A percentile compares a stretch with the other conserved stretches of the same genome.
Evolutionary conservation across 2,797 vertebrate species (phyloP).

Genomic region (Craterocephalus amniculus): DNA sequence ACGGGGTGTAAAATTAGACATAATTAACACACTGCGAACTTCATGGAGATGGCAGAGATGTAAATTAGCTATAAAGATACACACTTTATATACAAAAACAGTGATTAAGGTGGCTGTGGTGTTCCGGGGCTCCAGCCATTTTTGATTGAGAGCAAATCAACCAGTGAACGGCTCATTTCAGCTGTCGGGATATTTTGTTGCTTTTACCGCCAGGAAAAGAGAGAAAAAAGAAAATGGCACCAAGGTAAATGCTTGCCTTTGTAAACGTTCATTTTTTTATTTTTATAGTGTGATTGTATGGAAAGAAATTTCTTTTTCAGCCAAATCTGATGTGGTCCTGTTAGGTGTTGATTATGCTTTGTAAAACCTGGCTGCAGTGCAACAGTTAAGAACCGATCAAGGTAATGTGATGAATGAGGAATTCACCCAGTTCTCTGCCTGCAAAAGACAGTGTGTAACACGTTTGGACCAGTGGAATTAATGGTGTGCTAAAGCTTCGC

Average conservation of each 20-base stretch:
- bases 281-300: not conserved
- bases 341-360: slow-evolving; percentile 15
- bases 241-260: slow-evolving; percentile 29
- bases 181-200: slow-evolving; percentile 46
- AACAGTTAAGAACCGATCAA: slow-evolving; percentile 9
- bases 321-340: not conserved
- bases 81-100: slow-evolving; percentile 80
- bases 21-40: slow-evolving; percentile 77
- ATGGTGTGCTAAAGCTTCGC: slow-evolving; percentile 28
- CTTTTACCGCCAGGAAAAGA: slow-evolving; percentile 25
- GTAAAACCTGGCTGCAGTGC: slow-evolving; percentile 12
- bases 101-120: slow-evolving; percentile 75
- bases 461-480: slow-evolving; percentile 31
- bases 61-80: slow-evolving; percentile 76
- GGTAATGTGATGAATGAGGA: slow-evolving; percentile 42
- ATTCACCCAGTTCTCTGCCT: slow-evolving; percentile 19
- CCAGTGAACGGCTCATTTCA: slow-evolving; percentile 51
- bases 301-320: not conserved
- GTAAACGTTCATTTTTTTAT: slow-evolving; percentile 15
- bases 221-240: slow-evolving; percentile 19
- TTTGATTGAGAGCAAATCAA: slow-evolving; percentile 74
- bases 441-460: slow-evolving; percentile 43
- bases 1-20: slow-evolving; percentile 78
- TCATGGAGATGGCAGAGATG: slow-evolving; percentile 75
- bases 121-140: slow-evolving; percentile 57